These are phyloP conservation scores for Lithobates sylvaticus DNA, from an alignment of 2,797 vertebrate species.

Conservation along the genomic window DNA sequence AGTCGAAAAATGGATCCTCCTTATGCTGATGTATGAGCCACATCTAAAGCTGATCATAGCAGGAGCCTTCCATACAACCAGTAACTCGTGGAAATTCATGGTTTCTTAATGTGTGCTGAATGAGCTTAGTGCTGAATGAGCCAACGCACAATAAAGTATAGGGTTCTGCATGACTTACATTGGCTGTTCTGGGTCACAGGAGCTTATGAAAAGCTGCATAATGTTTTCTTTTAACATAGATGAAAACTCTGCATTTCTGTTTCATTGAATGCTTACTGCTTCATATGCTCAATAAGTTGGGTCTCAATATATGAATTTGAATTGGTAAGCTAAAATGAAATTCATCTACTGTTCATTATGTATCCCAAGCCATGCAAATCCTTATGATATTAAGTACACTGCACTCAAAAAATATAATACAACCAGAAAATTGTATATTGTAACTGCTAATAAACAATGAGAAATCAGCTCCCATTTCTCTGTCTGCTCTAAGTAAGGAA, in stretches of 20 bases:
- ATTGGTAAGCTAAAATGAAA: not conserved
- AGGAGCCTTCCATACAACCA: not conserved
- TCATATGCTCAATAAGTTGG: not conserved
- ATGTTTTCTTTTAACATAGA: constrained; percentile 19
- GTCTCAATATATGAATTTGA: constrained; percentile 21
- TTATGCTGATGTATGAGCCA: constrained; percentile 1
- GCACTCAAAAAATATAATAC: not conserved
- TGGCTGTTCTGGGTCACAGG: constrained; percentile 20
- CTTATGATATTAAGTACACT: not conserved
- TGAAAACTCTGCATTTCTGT: constrained; percentile 17
- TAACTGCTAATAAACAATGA: not conserved
- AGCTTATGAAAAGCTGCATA: constrained; percentile 19
- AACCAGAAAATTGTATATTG: not conserved
- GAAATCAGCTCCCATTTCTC: too few species aligned
- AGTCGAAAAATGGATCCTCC: not conserved
- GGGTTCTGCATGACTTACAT: constrained; percentile 31
- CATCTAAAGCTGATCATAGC: not conserved
- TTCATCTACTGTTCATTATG: not conserved
- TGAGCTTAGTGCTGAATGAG: constrained; percentile 2
- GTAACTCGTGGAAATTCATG: not conserved
- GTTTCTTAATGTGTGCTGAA: constrained; percentile 6
- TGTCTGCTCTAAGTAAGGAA: too few species aligned
- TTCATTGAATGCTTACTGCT: not conserved
- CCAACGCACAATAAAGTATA: not conserved
- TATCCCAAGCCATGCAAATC: not conserved